Base-by-base conservation (phyloP, 2,888 invertebrate species). In the Strigamia crassipes region DNA sequence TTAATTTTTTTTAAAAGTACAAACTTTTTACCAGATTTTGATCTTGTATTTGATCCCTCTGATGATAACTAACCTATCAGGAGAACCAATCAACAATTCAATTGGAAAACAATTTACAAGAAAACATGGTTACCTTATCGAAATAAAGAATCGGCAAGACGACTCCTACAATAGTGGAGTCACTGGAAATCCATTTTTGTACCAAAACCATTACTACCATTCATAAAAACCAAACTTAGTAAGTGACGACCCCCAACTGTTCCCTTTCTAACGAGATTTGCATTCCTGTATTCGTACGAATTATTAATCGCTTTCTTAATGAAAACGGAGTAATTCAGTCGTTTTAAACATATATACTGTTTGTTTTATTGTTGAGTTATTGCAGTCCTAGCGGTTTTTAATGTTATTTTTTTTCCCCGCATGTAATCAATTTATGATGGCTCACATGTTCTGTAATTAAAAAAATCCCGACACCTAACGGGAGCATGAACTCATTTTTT, bases 401-500 rank as follows among this genome's bases (percentile, higher is more conserved):
- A 38, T 10, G 27, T 51, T n/a, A 18, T 21, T n/a, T 46, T 13
- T 46, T 46, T n/a, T n/a, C n/a, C 12, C 5, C 56, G 5, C 21
- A 56, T 18, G 56, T 18, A 21, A 56, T n/a, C n/a, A 56, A 56
- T 56, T 56, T 38, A 38, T 38, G 6, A 56, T 56, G 15, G 21
- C 18, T 9, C 0, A 5, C 1, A 46, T 46, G 10, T 12, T 13
- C 46, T 13, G 46, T 8, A 56, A 56, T 56, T 56, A 56, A 56
- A 56, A 56, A 51, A n/a, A n/a, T 56, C 56, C 18, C 46, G 56
- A 56, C 56, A 56, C 56, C 56, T 21, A 56, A 56, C 18, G 56
- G 9, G 56, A 9, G 21, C 56, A 18, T 56, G 56, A 18, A 56
- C 56, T 56, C 18, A 56, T 18, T 56, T 56, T 56, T 56, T 18